These are phyloP conservation scores for Leptatherina wallacei DNA, from an alignment of 2,797 vertebrate species.

Conservation along the genomic window DNA sequence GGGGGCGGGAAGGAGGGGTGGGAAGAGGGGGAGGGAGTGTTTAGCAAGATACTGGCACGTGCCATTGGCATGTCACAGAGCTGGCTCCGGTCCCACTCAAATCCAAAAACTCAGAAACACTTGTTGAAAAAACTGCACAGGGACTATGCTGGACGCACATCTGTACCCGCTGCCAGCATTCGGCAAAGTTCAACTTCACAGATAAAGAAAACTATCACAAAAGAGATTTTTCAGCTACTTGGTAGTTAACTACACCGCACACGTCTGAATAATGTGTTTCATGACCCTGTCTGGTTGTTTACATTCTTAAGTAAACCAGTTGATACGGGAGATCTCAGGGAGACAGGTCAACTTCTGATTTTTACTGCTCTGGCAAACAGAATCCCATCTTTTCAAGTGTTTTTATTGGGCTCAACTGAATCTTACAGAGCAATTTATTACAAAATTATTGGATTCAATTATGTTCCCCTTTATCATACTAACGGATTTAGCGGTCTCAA, in stretches of 20 bases:
- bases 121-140: constrained; percentile 58
- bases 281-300: constrained; percentile 44
- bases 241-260: constrained; percentile 4
- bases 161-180: constrained; percentile 45
- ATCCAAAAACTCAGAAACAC: constrained; percentile 77
- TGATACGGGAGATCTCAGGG: constrained; percentile 10
- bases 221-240: constrained; percentile 32
- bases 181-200: constrained; percentile 53
- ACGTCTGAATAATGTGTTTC: constrained; percentile 55
- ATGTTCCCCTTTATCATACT: not conserved
- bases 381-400: not conserved
- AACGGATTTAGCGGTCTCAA: not conserved
- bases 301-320: constrained; percentile 29
- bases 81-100: constrained; percentile 74
- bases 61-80: constrained; percentile 70
- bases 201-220: constrained; percentile 44
- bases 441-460: not conserved
- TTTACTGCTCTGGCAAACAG: not conserved
- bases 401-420: not conserved
- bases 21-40: constrained; percentile 42
- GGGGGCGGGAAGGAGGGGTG: not conserved
- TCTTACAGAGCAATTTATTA: not conserved
- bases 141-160: constrained; percentile 22
- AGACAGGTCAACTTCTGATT: not conserved
- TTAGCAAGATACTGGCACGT: constrained; percentile 80